Evolutionary conservation across 2,797 vertebrate genomes (phyloP), one percentile per base, ranked within the genome.

Genomic region (Etheostoma nigrum): DNA sequence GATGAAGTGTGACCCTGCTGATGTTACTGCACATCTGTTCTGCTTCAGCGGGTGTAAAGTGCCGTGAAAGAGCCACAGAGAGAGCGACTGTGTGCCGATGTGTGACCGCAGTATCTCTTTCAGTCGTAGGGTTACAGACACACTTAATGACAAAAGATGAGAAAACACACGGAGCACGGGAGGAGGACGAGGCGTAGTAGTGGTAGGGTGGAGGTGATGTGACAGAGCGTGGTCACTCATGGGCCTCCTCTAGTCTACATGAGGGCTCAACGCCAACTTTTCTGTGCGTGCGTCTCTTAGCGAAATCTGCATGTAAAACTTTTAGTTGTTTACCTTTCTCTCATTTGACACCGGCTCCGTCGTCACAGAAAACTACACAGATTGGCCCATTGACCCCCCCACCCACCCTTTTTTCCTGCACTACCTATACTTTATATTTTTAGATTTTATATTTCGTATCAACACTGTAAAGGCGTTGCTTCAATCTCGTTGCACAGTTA

Each of bases 1-100:
- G 79, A 85, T 78, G 79, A 85, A 76, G 73, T 72, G 79, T 63
- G 76, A 68, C 48, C 1, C 5, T 72, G 79, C 78, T 79, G 84
- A 82, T 77, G 83, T 81, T 77, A 2, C 76, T 53, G 65, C 81
- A 82, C 83, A 81, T 87, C 86, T 88, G 84, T 62, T 83, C 80
- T 67, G 85, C 21, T 61, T 89, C 75, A 76, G 79, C 16, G 75
- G 75, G 30, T 69, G 67, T 64, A 60, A 67, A 75, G 79, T 66
- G 21, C 42, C 21, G n/a, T 4, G 15, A 54, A 45, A 4, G 67
- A 73, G 68, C 60, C 6, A 16, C 69, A 44, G 42, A 25, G 6
- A 60, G 62, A 77, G 71, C 42, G 67, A 21, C 57, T 67, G 67
- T 18, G 66, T 10, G 49, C 4, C 27, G 80, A 73, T n/a, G 66